Base-by-base conservation (phyloP, 2,113 vertebrate species). In the Sterrhoptilus dennistouni region DNA sequence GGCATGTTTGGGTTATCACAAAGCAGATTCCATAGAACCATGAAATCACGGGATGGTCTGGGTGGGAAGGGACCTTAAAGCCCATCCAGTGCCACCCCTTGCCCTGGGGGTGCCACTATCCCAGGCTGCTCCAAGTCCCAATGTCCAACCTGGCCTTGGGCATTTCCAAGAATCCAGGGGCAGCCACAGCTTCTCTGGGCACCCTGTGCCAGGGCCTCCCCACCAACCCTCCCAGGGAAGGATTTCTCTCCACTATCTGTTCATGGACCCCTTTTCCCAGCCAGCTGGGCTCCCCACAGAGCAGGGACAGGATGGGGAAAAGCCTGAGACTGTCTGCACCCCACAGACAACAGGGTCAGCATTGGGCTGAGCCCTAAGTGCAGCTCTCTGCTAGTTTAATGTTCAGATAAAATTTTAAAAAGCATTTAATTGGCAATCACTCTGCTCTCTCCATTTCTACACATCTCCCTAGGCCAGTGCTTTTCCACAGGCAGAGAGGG, bases 361-460 rank as follows among this genome's bases (percentile, higher is more conserved):
- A 68, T 28, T 1, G 1, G 31, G 44, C 36, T 75, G 65, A 79
- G 54, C 49, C 1, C 0, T 33, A n/a, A 89, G 65, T 54, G 12
- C 54, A 83, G 65, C 31, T 47, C 59, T 44, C 69, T 64, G 42
- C 81, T 44, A 70, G 15, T 79, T 96, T 79, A 68, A 70, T 59
- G 70, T 42, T 64, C 61, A 83, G 25, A 75, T 96, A 90, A 94
- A 89, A 94, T 87, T 94, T 96, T 96, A 91, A 93, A 71, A 36
- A 92, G 90, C 82, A 77, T 96, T 97, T 97, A 96, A 96, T 96
- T 95, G 95, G 42, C 57, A 78, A 31, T 77, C 45, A 36, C 76
- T 83, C 77, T 25, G 47, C 71, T 85, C 54, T 87, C 76, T 76
- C 87, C 53, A 36, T 95, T 87, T 68, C 35, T 65, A 52, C 11